Evolutionary conservation across 2,888 invertebrate species (phyloP), one percentile per base, ranked within the genome.

Genomic region (Spodoptera littoralis): DNA sequence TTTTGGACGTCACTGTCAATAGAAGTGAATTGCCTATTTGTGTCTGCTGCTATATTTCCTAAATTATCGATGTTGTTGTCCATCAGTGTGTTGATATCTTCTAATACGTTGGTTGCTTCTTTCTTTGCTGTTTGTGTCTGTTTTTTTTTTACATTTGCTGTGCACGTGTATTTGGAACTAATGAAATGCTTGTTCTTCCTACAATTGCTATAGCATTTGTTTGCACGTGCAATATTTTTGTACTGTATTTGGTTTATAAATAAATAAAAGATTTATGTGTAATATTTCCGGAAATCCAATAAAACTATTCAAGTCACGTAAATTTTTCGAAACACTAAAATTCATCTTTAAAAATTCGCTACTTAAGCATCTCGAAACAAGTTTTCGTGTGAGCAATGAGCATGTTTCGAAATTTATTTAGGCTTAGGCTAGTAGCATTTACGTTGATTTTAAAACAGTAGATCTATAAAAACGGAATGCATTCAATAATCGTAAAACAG

Each of bases 1-100:
- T 52, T 11, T 51, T 51, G 60, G 64, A 70, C 76, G 75, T 76
- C 57, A 27, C 30, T 13, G 50, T 61, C 61, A 57, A 70, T 65
- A 53, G 43, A 24, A 30, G 64, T 30, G 51, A 54, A 60, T 60
- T 53, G 50, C 59, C 75, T 61, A 67, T 72, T 36, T 48, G 42
- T 41, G 45, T 3, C 11, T 41, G 52, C 36, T 30, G 18, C 11
- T 50, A 47, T 55, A 53, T 36, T 47, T 54, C 47, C 22, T 42
- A 30, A 47, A 73, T 66, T 42, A 68, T 61, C 43, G 48, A 73
- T 61, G 53, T 56, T 73, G 43, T 45, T 45, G 9, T 0, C 12
- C 44, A 36, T 36, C 36, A 36, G 30, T 9, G 6, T 36, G 9
- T 8, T 36, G 36, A 9, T 9, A 9, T 2, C 36, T 36, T 36